These are phyloP conservation scores for Lasiurus cinereus DNA, from an alignment of 2,113 vertebrate species.

Conservation along the genomic window DNA sequence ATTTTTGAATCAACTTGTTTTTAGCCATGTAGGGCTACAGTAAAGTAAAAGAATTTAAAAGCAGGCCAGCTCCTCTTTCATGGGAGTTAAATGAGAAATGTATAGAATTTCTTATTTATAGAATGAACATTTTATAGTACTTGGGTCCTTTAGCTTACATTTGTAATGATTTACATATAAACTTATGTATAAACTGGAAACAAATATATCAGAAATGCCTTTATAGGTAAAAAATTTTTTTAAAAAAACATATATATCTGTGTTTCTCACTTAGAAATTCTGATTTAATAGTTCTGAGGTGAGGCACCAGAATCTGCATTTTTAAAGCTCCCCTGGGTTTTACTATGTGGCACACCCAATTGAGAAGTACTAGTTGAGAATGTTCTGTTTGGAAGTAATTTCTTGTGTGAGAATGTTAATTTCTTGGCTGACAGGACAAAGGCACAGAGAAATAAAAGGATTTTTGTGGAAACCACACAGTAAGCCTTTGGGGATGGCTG, in stretches of 20 bases:
- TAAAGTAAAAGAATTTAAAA: constrained; percentile 59
- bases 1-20: constrained; percentile 45
- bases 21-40: constrained; percentile 22
- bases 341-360: background rate
- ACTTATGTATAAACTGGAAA: background rate
- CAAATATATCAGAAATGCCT: constrained; percentile 13
- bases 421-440: background rate
- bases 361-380: background rate
- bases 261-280: background rate
- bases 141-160: background rate
- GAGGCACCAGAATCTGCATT: background rate
- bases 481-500: background rate
- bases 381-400: background rate
- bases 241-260: background rate
- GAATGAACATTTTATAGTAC: background rate
- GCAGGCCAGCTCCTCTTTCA: constrained; percentile 34
- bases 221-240: background rate
- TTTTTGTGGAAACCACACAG: background rate
- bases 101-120: constrained; percentile 1
- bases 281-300: background rate
- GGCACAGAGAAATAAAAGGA: background rate
- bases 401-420: background rate
- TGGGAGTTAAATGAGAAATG: constrained; percentile 20
- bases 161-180: constrained; percentile 50
- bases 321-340: background rate